A percentile compares a stretch with the other conserved stretches of the same genome.
Conservation (phyloP, 1,140 invertebrate genomes). For the Sarcophaga peregrina region DNA sequence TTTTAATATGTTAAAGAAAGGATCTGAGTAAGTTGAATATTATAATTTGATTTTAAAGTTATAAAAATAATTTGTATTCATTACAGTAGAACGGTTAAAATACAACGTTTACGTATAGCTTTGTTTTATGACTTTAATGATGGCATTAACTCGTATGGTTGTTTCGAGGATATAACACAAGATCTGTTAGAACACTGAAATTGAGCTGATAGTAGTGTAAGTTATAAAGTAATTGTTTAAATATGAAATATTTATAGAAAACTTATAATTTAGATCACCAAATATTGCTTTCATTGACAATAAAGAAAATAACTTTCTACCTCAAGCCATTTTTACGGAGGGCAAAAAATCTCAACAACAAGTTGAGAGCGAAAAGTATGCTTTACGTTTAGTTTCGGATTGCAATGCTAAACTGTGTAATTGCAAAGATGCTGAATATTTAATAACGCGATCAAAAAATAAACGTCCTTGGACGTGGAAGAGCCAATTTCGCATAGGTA, state of each 20-base stretch:
- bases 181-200: conserved; percentile 43
- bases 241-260: background rate
- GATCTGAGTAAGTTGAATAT: conserved; percentile 47
- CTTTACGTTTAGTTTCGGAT: conserved; percentile 51
- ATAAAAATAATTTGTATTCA: background rate
- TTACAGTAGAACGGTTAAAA: conserved; percentile 42
- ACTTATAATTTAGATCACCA: conserved; percentile 44
- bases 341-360: conserved; percentile 40
- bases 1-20: conserved; percentile 45
- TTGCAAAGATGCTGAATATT: conserved; percentile 54
- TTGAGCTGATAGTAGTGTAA: conserved; percentile 60
- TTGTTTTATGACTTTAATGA: conserved; percentile 60
- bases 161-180: conserved; percentile 48
- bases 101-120: conserved; percentile 51
- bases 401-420: conserved; percentile 58
- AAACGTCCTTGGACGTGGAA: conserved; percentile 59
- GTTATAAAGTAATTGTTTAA: background rate
- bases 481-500: conserved; percentile 55
- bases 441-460: conserved; percentile 51
- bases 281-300: conserved; percentile 59
- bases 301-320: conserved; percentile 43
- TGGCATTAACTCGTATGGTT: conserved; percentile 48
- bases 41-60: background rate
- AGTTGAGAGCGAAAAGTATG: conserved; percentile 57
- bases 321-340: conserved; percentile 53